phyloP scores from a whole-genome alignment of 2,113 vertebrate species.

The Porphyrio hochstetteri region DNA sequence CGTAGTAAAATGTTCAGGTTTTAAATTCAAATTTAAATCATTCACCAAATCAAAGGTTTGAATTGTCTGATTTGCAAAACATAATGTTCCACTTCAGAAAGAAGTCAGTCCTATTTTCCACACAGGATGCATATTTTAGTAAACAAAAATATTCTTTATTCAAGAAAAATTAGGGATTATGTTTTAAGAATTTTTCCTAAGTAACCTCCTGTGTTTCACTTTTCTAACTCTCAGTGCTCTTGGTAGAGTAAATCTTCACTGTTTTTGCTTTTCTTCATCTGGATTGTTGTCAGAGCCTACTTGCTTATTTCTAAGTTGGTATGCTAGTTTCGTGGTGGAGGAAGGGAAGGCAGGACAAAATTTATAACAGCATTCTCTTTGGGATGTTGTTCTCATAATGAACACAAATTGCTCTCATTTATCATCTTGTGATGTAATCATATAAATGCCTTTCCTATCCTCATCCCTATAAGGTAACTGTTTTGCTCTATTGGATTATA shows the following conservation, averaged over 20 bases:
- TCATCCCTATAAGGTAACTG: conserved; percentile 70
- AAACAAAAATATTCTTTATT: not conserved
- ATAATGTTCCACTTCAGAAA: not conserved
- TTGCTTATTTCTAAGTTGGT: conserved; percentile 48
- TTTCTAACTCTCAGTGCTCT: not conserved
- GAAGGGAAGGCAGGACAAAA: conserved; percentile 44
- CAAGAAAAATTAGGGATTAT: not conserved
- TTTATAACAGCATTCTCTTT: conserved; percentile 73
- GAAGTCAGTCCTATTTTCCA: not conserved
- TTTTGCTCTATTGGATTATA: conserved; percentile 72
- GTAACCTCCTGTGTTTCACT: not conserved
- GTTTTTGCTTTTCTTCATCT: conserved; percentile 47
- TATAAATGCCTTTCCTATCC: conserved; percentile 67
- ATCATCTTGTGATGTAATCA: conserved; percentile 75
- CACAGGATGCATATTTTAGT: not conserved
- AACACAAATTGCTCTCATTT: conserved; percentile 78
- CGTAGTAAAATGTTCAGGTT: not conserved
- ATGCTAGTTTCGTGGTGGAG: conserved; percentile 50
- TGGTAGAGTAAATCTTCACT: conserved; percentile 27
- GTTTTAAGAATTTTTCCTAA: not conserved
- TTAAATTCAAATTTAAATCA: not conserved
- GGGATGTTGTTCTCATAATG: conserved; percentile 72
- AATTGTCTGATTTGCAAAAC: not conserved
- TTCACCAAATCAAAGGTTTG: not conserved
- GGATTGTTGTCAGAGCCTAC: conserved; percentile 24